phyloP scores from a whole-genome alignment of 2,113 vertebrate genomes.

The Sardina pilchardus region DNA sequence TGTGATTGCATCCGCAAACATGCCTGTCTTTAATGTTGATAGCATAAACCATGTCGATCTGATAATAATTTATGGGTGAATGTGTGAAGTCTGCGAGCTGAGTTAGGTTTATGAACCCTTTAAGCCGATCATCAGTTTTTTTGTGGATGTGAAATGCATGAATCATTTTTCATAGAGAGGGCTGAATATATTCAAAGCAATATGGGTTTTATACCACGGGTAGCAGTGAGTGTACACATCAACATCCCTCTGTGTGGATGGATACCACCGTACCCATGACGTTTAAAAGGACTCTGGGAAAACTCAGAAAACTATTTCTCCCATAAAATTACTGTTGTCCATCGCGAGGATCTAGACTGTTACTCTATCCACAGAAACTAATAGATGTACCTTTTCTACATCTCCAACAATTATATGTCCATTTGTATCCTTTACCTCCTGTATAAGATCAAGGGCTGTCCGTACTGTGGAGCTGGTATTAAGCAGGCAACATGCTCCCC shows the following conservation, averaged over 20 bases:
- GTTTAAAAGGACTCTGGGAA: not conserved
- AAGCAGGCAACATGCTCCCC: not conserved
- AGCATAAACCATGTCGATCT: not conserved
- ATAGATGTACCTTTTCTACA: slow-evolving; percentile 1
- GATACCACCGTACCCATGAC: not conserved
- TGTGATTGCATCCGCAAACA: not conserved
- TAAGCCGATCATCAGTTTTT: not conserved
- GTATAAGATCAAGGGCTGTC: slow-evolving; percentile 5
- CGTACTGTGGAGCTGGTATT: not conserved
- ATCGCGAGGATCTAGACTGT: not conserved
- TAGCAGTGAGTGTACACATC: not conserved
- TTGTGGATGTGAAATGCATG: not conserved
- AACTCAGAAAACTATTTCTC: not conserved
- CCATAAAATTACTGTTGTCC: not conserved
- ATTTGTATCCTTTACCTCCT: not conserved
- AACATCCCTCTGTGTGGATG: not conserved
- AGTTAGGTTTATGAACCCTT: not conserved
- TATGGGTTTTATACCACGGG: not conserved
- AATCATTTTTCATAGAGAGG: not conserved
- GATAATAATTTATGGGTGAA: not conserved
- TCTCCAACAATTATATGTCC: not conserved
- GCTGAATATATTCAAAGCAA: not conserved
- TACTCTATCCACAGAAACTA: not conserved
- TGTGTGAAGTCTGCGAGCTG: not conserved
- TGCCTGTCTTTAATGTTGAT: not conserved